Evolutionary conservation across 2,113 vertebrate genomes (phyloP).

Genomic region (Reinhardtius hippoglossoides): DNA sequence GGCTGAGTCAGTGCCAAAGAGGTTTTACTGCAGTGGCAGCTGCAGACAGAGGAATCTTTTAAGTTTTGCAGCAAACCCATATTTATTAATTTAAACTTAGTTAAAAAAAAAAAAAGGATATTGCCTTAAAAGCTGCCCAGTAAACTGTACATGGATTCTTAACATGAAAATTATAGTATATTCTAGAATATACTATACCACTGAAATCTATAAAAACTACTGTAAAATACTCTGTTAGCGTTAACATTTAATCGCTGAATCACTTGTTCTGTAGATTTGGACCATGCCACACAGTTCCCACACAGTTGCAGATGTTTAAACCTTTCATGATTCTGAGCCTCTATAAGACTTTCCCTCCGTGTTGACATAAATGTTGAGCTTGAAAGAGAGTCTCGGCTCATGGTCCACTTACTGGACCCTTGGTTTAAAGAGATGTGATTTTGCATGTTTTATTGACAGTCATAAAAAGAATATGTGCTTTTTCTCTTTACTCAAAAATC

Average conservation of each 20-base stretch:
- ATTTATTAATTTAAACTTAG: not conserved
- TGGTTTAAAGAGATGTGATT: too few relatives aligned
- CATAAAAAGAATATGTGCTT: not conserved
- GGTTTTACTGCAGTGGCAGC: slow-evolving; percentile 59
- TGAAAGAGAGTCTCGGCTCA: not conserved
- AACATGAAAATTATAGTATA: not conserved
- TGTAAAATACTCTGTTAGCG: too few relatives aligned
- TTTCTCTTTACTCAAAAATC: not conserved
- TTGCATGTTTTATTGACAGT: not conserved
- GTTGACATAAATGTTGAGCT: not conserved
- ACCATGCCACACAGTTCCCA: not conserved
- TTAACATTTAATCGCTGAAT: not conserved
- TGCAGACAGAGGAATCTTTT: slow-evolving; percentile 6
- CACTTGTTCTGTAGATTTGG: not conserved
- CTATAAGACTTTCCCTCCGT: not conserved
- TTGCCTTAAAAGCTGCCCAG: too few relatives aligned
- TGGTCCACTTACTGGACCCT: not conserved
- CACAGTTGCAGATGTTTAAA: not conserved
- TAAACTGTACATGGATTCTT: not conserved
- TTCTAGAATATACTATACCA: not conserved
- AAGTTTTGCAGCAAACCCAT: not conserved
- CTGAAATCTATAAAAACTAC: not conserved
- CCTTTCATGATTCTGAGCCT: slow-evolving; percentile 1
- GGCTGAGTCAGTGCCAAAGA: slow-evolving; percentile 63
- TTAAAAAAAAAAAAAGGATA: not conserved